Base-by-base conservation (phyloP, 1,140 invertebrate species). In the Magallana gigas region DNA sequence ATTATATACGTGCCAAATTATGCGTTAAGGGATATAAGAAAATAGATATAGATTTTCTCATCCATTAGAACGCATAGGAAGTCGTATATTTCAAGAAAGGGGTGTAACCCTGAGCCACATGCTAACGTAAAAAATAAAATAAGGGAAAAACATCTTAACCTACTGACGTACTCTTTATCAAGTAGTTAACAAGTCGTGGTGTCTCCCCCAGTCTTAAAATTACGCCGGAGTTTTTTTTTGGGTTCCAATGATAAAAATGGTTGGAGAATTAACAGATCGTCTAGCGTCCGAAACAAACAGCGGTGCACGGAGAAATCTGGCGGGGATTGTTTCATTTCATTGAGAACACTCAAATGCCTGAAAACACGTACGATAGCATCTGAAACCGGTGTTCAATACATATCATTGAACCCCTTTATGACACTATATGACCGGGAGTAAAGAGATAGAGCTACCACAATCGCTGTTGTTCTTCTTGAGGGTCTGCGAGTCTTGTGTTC, bases 11-110 rank as follows among this genome's bases (percentile, higher is more conserved):
- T 76, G 68, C 68, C 68, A 76, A 76, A 76, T 76, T 76, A 76
- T 76, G 68, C 68, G 68, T 76, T 76, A 29, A 76, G 68, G 68
- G 12, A 76, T 76, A 76, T 76, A 76, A 29, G 68, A 76, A 76
- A 76, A 76, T 76, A 76, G 68, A 76, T 76, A 76, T 76, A 76
- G 68, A 76, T 76, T 76, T 76, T 76, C 68, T 76, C 68, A 76
- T 76, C 68, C 68, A 23, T 76, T 76, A 76, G 23, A 76, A 29
- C 68, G 68, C 36, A 76, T 76, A 76, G 68, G 68, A 76, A 76
- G 68, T 36, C 8, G 23, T 76, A 76, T 76, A 76, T 76, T 76
- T 76, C 68, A 76, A 76, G 68, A 76, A 76, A 76, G 68, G 68
- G 68, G 68, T 12, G 68, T 76, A 76, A 76, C 68, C 68, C 68